These are phyloP conservation scores for Megalopta genalis DNA, from an alignment of 1,140 invertebrate species.

Conservation along the genomic window DNA sequence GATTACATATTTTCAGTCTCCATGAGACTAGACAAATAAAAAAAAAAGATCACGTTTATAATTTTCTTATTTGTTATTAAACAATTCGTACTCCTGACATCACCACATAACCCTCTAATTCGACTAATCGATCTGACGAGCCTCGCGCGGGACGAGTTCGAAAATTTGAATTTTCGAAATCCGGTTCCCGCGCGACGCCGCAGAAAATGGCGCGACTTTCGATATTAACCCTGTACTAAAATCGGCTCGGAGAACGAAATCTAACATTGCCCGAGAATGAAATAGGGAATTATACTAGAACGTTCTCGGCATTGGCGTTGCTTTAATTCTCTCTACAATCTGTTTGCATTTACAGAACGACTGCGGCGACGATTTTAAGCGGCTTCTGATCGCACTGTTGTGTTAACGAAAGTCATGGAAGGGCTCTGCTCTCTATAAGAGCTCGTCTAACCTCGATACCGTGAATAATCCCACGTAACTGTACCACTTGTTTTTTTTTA, in stretches of 20 bases:
- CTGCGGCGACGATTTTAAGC: constrained; percentile 82
- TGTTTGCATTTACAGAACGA: constrained; percentile 79
- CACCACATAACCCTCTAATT: constrained; percentile 37
- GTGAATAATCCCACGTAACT: constrained; percentile 43
- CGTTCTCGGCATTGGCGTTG: constrained; percentile 29
- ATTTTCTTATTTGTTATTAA: constrained; percentile 1
- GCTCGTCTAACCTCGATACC: constrained; percentile 36
- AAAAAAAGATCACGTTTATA: not conserved
- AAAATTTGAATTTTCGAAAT: not conserved
- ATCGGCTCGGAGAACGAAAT: constrained; percentile 8
- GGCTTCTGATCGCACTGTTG: constrained; percentile 80
- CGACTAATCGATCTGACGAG: constrained; percentile 34
- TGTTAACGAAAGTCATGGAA: constrained; percentile 68
- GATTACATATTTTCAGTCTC: constrained; percentile 7
- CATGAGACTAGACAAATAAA: not conserved
- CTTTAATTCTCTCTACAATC: constrained; percentile 57
- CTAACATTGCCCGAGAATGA: not conserved
- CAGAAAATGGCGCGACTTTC: not conserved
- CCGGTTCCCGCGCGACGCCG: no score
- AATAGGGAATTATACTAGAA: constrained; percentile 36
- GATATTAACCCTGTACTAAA: not conserved
- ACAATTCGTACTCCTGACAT: not conserved
- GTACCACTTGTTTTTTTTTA: constrained; percentile 43
- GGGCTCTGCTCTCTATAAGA: constrained; percentile 43
- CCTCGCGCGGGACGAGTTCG: not conserved